Base-by-base conservation (phyloP, 2,797 vertebrate genomes). In the Salarias fasciatus region DNA sequence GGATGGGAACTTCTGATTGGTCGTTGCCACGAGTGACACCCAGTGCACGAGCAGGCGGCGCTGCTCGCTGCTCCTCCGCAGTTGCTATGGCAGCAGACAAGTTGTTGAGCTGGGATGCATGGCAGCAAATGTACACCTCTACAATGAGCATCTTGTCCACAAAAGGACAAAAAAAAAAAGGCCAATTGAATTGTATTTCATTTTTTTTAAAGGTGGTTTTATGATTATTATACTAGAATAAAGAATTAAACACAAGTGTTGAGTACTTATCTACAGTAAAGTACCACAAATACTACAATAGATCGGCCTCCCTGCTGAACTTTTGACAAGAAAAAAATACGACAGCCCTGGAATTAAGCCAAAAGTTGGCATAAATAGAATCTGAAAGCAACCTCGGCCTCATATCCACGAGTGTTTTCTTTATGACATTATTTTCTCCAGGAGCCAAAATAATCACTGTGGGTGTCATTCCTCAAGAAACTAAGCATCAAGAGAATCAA, bases 21-120 rank as follows among this genome's bases (percentile, higher is more conserved):
- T 42, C 91, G 92, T 92, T 92, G 92, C 92, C 56, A 89, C 75
- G 88, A 92, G 92, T 93, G 93, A 94, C 92, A 92, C 87, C 82
- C 75, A 77, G 70, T 88, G 90, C 86, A 90, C 89, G 79, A 85
- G 90, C 91, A 90, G 92, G 92, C 91, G 90, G 91, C 87, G 90
- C 81, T 85, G 86, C 89, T 82, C 84, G 0, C 85, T 69, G 66
- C 68, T 86, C 82, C 87, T 87, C 89, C 87, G 89, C 90, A 93
- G 93, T 96, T 94, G 90, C 94, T 88, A 94, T 93, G 93, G 95
- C 71, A 93, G 93, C 94, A 91, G 90, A 88, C 85, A 82, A 80
- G 87, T 90, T 80, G 83, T 91, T 92, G 87, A 88, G 88, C 82
- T 85, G 80, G 80, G 85, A 86, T 88, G 88, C 87, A 54, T 86